Percentiles rank a stretch among this genome's conserved stretches.
These are phyloP conservation scores for Poecile montanus DNA, from an alignment of 2,797 vertebrate species.

Conservation along the genomic window DNA sequence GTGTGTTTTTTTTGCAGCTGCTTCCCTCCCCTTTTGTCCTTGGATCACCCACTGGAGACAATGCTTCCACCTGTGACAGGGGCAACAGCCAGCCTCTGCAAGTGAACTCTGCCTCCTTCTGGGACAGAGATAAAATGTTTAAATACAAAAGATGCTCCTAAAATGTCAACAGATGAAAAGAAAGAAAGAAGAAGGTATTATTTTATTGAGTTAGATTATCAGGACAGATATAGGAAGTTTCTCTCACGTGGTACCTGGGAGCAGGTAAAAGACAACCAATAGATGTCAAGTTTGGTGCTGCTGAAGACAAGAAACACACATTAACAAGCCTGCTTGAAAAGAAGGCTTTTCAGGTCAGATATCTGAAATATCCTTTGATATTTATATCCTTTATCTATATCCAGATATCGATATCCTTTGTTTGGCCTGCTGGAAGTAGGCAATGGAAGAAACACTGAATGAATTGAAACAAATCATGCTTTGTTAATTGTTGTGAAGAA, in stretches of 20 bases:
- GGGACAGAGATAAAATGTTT: not conserved
- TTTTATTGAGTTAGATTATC: not conserved
- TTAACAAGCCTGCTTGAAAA: not conserved
- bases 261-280: not conserved
- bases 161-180: not conserved
- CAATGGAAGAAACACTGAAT: not conserved
- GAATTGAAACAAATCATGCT: not conserved
- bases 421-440: not conserved
- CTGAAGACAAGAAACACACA: not conserved
- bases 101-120: not conserved
- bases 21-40: not conserved
- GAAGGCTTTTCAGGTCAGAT: too few species aligned
- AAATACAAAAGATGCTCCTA: not conserved
- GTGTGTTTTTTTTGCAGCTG: not conserved
- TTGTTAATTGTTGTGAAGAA: not conserved
- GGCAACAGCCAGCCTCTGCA: not conserved
- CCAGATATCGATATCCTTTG: not conserved
- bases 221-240: not conserved
- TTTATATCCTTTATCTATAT: too few species aligned
- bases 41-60: not conserved
- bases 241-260: not conserved
- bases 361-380: too few species aligned
- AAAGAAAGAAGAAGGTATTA: not conserved
- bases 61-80: not conserved
- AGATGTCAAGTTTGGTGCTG: not conserved